Conservation (phyloP, 1,140 invertebrate species). For the Anastrepha obliqua region DNA sequence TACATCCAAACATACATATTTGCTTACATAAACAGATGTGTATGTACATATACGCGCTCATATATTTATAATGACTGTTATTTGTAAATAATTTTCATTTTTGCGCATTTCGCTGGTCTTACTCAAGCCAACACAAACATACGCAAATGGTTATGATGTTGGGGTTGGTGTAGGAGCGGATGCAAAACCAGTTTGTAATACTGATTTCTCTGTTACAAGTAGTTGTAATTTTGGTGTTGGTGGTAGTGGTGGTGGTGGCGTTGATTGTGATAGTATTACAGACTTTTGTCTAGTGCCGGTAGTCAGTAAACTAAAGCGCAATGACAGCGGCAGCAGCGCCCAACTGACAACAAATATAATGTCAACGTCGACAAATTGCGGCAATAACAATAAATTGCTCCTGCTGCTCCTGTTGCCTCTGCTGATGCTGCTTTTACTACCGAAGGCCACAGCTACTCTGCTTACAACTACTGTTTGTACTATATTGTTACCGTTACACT, state of each 20-base stretch:
- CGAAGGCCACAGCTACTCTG: neutral
- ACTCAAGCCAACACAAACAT: neutral
- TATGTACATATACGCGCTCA: neutral
- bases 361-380: constrained; percentile 47
- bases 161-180: neutral
- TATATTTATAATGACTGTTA: constrained; percentile 43
- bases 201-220: neutral
- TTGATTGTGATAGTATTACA: neutral
- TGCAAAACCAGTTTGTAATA: neutral
- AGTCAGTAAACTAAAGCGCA: constrained; percentile 11
- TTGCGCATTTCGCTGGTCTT: constrained; percentile 41
- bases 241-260: neutral
- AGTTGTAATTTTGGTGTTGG: no score
- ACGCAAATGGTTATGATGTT: neutral
- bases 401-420: neutral
- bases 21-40: neutral
- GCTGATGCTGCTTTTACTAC: neutral
- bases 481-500: neutral
- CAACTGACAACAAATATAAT: constrained; percentile 36
- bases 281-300: constrained; percentile 33
- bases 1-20: neutral
- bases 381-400: constrained; percentile 45
- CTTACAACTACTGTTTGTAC: neutral
- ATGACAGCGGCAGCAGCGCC: constrained; percentile 6
- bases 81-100: constrained; percentile 53